Evolutionary conservation across 35 echinoderm and acorn worm genomes (phyloP).

Genomic region (Ptychodera flava): DNA sequence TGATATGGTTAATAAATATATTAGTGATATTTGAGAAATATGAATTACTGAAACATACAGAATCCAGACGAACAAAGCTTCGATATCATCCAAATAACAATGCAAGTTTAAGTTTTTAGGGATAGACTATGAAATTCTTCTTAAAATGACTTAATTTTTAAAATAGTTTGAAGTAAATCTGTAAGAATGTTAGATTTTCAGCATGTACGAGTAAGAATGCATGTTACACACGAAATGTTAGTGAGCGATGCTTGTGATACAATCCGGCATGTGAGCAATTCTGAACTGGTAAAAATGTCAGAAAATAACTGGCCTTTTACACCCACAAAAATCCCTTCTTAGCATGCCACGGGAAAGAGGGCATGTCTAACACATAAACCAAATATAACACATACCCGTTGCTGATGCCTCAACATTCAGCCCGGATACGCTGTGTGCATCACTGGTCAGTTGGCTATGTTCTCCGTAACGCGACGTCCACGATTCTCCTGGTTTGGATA

Average conservation of each 20-base stretch:
- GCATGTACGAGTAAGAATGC: background rate
- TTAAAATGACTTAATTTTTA: background rate
- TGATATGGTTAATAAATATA: no score
- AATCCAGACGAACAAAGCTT: no score
- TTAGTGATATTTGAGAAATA: no score
- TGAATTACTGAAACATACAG: no score
- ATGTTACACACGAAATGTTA: background rate
- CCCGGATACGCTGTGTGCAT: background rate
- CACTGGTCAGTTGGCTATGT: background rate
- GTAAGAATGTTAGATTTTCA: background rate
- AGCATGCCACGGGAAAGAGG: background rate
- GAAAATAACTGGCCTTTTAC: background rate
- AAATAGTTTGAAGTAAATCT: background rate
- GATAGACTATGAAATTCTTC: no score
- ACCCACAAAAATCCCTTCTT: background rate
- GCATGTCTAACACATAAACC: background rate
- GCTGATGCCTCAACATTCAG: background rate
- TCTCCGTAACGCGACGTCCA: background rate
- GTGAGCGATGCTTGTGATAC: background rate
- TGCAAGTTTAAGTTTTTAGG: background rate
- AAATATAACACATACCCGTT: background rate
- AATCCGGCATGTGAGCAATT: background rate
- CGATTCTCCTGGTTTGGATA: background rate
- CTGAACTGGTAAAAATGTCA: background rate
- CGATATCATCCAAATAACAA: background rate